These are phyloP conservation scores for Rhizoglyphus robini DNA, from an alignment of 1,140 invertebrate species.

Conservation along the genomic window DNA sequence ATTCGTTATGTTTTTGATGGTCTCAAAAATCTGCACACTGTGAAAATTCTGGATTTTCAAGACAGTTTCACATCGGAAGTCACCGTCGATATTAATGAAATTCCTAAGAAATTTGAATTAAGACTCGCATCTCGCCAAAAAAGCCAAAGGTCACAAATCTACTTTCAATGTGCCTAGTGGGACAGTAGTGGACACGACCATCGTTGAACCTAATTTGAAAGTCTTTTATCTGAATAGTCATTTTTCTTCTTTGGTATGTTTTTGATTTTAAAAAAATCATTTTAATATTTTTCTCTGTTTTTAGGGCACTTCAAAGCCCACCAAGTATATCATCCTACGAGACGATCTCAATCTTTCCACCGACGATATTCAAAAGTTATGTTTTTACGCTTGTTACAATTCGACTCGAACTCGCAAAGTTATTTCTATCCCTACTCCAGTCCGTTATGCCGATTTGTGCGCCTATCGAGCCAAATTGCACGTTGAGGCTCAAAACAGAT, in stretches of 20 bases:
- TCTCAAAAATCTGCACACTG: not conserved
- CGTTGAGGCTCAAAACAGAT: not conserved
- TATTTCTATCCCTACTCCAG: slow-evolving; percentile 29
- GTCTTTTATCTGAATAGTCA: slow-evolving; percentile 69
- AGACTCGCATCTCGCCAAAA: not conserved
- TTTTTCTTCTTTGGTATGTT: slow-evolving; percentile 19
- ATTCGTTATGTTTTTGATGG: slow-evolving; percentile 2
- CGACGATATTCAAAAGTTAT: slow-evolving; percentile 26
- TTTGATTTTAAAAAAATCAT: not conserved
- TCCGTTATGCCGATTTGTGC: slow-evolving; percentile 31
- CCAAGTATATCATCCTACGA: slow-evolving; percentile 25
- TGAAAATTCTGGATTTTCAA: not conserved
- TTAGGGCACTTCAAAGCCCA: slow-evolving; percentile 23
- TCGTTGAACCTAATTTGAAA: slow-evolving; percentile 59
- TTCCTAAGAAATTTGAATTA: not conserved
- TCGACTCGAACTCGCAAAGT: slow-evolving; percentile 24
- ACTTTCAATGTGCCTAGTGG: slow-evolving; percentile 58
- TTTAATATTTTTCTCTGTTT: not conserved
- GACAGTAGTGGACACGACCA: slow-evolving; percentile 61
- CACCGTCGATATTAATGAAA: not conserved
- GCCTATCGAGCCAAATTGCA: slow-evolving; percentile 25
- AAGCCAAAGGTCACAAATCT: not conserved
- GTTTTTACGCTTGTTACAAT: slow-evolving; percentile 27
- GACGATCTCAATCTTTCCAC: slow-evolving; percentile 26
- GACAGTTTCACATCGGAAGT: not conserved